Conservation (phyloP, 2,888 invertebrate species). For the Alloplasta piceator region DNA sequence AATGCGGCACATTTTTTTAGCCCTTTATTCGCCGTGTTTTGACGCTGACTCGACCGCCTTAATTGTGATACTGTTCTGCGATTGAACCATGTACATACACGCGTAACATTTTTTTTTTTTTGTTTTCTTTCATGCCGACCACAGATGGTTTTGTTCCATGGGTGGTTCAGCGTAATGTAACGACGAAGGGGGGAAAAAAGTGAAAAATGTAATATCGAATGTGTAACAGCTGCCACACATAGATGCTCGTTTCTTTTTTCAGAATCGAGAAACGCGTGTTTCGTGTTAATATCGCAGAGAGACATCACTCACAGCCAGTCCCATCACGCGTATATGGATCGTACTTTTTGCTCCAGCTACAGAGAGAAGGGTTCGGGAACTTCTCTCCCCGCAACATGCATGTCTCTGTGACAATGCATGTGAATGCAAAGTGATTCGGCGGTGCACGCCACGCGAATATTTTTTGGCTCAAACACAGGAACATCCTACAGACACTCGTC, state of each 20-base stretch:
- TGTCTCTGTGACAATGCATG: slow-evolving; percentile 17
- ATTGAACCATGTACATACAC: neutral
- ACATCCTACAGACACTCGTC: neutral
- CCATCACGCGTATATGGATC: slow-evolving; percentile 11
- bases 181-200: neutral
- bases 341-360: slow-evolving; percentile 7
- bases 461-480: slow-evolving; percentile 22
- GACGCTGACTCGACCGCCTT: too few species aligned
- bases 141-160: neutral
- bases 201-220: slow-evolving; percentile 1
- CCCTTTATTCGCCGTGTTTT: too few species aligned
- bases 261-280: slow-evolving; percentile 46
- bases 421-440: slow-evolving; percentile 54
- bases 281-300: slow-evolving; percentile 24
- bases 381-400: neutral
- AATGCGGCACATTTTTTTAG: too few species aligned
- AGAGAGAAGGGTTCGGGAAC: neutral
- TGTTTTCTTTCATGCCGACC: slow-evolving; percentile 3
- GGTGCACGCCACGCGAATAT: slow-evolving; percentile 43
- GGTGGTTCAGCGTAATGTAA: neutral
- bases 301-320: slow-evolving; percentile 30
- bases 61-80: neutral
- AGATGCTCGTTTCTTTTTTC: slow-evolving; percentile 15
- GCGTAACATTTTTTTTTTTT: neutral
- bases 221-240: slow-evolving; percentile 17